These are phyloP conservation scores for Atherinosoma microstoma DNA, from an alignment of 2,797 vertebrate genomes.

Conservation along the genomic window DNA sequence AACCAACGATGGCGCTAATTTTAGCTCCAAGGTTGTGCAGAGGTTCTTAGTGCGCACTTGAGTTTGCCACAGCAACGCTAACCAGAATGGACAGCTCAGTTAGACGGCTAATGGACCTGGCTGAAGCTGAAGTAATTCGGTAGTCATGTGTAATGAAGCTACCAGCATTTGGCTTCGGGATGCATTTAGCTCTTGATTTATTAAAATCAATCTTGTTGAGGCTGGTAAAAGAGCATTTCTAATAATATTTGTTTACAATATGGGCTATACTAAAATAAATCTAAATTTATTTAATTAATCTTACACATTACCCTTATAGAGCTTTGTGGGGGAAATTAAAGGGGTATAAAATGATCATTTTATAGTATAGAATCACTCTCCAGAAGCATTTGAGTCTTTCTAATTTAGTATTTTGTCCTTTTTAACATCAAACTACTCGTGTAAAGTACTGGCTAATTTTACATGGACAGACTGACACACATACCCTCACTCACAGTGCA, in stretches of 20 bases:
- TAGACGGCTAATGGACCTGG: constrained; percentile 57
- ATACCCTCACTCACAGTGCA: constrained; percentile 38
- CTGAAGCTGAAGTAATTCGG: constrained; percentile 48
- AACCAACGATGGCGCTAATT: constrained; percentile 60
- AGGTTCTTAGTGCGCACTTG: constrained; percentile 37
- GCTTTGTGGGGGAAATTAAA: no score
- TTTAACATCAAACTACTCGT: constrained; percentile 14
- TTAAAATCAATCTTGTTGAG: neutral
- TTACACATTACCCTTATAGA: no score
- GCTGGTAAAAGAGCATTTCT: neutral
- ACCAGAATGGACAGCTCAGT: constrained; percentile 53
- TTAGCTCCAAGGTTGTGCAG: constrained; percentile 46
- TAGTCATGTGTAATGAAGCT: constrained; percentile 30
- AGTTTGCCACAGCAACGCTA: constrained; percentile 38
- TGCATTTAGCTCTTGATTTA: neutral
- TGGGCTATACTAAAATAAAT: neutral
- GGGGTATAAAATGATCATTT: neutral
- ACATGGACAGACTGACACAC: constrained; percentile 38
- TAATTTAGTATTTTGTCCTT: neutral
- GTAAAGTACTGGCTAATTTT: constrained; percentile 39
- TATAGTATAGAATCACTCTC: neutral
- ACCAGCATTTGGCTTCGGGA: constrained; percentile 3
- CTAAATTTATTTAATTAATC: no score
- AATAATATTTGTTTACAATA: neutral
- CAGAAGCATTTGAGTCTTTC: neutral